Base-by-base conservation (phyloP, 2,113 vertebrate species). In the Clinocottus analis region DNA sequence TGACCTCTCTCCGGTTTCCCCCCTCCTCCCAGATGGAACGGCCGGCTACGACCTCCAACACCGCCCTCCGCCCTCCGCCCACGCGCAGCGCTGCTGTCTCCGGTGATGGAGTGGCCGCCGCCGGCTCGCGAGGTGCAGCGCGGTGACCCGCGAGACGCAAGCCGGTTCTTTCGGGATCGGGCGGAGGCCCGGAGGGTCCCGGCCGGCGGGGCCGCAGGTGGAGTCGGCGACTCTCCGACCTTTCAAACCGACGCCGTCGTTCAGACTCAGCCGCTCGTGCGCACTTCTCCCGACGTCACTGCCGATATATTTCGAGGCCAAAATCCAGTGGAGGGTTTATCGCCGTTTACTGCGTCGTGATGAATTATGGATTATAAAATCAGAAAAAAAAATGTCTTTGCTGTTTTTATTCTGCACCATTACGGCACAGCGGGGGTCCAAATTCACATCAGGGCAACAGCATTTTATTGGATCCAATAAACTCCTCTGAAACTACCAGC, bases 81-180 rank as follows among this genome's bases (percentile, higher is more conserved):
- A 9, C 16, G 39, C 68, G 75, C 76, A 83, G 70, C 29, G n/a
- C 85, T n/a, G n/a, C n/a, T 88, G 88, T 90, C 85, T 47, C 31
- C 72, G 0, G 76, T 90, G 82, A 90, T 76, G 16, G 86, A 92
- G 83, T 73, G 91, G 79, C 87, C n/a, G n/a, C n/a, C n/a, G n/a
- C n/a, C 79, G 45, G 72, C 79, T 79, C n/a, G 72, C 82, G 78
- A 71, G 74, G 63, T 72, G 83, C 68, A 53, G 83, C 81, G 82
- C 77, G 72, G 76, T n/a, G n/a, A n/a, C n/a, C n/a, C n/a, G n/a
- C n/a, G n/a, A n/a, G n/a, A n/a, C n/a, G n/a, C n/a, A n/a, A n/a
- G n/a, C n/a, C n/a, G n/a, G n/a, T n/a, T n/a, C n/a, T n/a, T n/a
- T n/a, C n/a, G n/a, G n/a, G n/a, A n/a, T n/a, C n/a, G n/a, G n/a